These are phyloP conservation scores for Ornithoptera alexandrae DNA, from an alignment of 2,888 invertebrate genomes.

Conservation along the genomic window DNA sequence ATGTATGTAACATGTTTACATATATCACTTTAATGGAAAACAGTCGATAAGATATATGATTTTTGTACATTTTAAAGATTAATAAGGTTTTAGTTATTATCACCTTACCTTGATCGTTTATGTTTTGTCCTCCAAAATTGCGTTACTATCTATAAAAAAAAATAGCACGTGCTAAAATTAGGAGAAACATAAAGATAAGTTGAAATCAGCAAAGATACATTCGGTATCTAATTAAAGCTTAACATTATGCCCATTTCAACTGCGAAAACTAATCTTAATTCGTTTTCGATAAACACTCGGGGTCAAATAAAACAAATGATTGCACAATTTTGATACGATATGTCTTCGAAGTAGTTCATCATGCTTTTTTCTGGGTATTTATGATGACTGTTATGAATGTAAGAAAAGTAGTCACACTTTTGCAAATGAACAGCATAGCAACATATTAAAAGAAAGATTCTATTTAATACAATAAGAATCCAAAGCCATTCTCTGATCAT, in stretches of 20 bases:
- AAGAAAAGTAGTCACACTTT: not conserved
- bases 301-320: constrained; percentile 19
- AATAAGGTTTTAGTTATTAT: not conserved
- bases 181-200: constrained; percentile 19
- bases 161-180: constrained; percentile 10
- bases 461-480: not conserved
- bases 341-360: not conserved
- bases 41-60: too few relatives aligned
- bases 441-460: not conserved
- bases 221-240: not conserved
- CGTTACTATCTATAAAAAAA: constrained; percentile 16
- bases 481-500: not conserved
- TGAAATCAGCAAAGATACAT: constrained; percentile 9
- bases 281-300: constrained; percentile 12
- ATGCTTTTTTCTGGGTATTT: not conserved
- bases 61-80: too few relatives aligned
- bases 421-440: not conserved
- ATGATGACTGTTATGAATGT: not conserved
- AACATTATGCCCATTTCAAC: constrained; percentile 6
- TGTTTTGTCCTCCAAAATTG: constrained; percentile 4
- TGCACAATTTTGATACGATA: constrained; percentile 2
- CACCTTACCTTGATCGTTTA: not conserved
- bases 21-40: not conserved
- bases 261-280: constrained; percentile 17
- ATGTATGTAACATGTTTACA: not conserved